phyloP scores from a whole-genome alignment of 2,797 vertebrate species.

The Halcyon smyrnensis region DNA sequence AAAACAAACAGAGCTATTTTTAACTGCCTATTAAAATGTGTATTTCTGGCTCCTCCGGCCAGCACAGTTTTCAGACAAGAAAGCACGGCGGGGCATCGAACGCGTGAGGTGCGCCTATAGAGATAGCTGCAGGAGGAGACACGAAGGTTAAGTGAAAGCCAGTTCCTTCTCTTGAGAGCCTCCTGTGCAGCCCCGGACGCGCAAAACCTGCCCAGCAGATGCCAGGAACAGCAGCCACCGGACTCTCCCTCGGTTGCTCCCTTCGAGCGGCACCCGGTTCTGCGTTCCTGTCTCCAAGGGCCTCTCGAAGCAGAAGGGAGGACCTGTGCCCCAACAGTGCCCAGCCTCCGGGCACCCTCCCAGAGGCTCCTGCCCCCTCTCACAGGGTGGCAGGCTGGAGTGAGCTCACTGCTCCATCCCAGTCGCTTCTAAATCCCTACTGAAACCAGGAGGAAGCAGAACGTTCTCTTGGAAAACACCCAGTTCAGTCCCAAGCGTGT shows the following conservation, averaged over 20 bases:
- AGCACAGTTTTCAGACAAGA: background rate
- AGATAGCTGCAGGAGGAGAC: background rate
- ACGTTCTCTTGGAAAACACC: background rate
- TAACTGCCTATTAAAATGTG: background rate
- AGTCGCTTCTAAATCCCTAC: background rate
- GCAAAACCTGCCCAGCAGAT: background rate
- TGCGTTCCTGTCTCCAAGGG: accelerated
- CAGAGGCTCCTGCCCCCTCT: background rate
- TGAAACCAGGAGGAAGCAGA: background rate
- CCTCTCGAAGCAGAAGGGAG: background rate
- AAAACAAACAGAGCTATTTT: constrained; percentile 29
- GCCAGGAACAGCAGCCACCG: background rate
- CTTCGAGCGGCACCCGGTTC: background rate
- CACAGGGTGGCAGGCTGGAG: background rate
- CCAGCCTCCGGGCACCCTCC: background rate
- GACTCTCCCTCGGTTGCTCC: background rate
- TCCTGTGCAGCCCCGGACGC: background rate
- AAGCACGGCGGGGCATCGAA: background rate
- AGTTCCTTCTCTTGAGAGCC: background rate
- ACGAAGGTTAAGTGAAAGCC: background rate
- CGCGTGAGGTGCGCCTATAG: background rate
- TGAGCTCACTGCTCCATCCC: background rate
- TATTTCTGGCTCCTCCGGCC: background rate
- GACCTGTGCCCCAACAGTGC: too few relatives aligned
- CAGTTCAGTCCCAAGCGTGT: background rate